Conservation (phyloP, 2,113 vertebrate species). For the Aptenodytes forsteri region DNA sequence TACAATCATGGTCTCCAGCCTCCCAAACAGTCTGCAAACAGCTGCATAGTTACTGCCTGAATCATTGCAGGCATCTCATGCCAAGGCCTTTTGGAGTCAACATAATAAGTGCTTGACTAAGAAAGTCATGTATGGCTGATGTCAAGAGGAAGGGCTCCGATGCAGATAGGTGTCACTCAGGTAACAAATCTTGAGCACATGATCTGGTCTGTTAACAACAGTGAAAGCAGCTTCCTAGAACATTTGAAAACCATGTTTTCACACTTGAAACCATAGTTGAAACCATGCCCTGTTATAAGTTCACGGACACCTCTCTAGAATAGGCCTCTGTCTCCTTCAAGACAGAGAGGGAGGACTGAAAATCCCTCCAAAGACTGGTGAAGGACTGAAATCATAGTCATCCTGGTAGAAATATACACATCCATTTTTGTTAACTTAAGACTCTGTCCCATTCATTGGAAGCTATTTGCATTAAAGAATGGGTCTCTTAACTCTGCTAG, state of each 20-base stretch:
- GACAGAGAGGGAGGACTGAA: no score
- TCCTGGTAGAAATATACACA: neutral
- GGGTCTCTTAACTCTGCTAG: neutral
- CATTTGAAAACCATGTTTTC: neutral
- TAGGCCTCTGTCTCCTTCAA: neutral
- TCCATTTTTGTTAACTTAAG: neutral
- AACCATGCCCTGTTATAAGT: neutral
- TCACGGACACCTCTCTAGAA: neutral
- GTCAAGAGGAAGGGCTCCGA: neutral
- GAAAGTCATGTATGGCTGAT: neutral
- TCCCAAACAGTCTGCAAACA: neutral
- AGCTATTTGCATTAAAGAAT: neutral
- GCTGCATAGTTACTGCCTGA: neutral
- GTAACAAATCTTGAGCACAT: no score
- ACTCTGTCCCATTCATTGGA: neutral
- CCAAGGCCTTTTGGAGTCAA: neutral
- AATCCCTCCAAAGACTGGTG: neutral
- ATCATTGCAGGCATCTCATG: neutral
- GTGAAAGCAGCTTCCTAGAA: neutral
- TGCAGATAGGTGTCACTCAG: neutral
- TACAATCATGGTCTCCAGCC: neutral
- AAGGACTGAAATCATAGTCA: neutral
- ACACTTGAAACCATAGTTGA: neutral
- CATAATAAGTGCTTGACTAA: neutral
- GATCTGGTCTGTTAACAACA: neutral